A percentile compares a stretch with the other conserved stretches of the same genome.
Evolutionary conservation across 2,888 invertebrate species (phyloP).

Genomic region (Ichneumoninae sp.): DNA sequence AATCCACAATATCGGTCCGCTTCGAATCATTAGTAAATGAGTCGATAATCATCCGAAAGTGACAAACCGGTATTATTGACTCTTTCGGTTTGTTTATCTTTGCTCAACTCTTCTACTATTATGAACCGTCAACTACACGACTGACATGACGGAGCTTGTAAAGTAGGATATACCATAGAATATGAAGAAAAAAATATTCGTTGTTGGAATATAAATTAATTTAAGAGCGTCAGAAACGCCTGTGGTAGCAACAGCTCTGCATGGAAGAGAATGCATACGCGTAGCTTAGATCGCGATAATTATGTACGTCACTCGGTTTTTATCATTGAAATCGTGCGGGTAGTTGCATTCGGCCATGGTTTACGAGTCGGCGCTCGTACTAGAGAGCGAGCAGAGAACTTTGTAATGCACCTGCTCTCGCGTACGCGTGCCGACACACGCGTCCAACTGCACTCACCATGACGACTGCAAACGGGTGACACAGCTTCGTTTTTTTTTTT

Average conservation of each 20-base stretch:
- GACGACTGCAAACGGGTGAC: conserved; percentile 29
- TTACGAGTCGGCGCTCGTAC: conserved; percentile 31
- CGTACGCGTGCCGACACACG: conserved; percentile 80
- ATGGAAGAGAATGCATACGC: conserved; percentile 52
- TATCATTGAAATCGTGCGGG: conserved; percentile 84
- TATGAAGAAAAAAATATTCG: neutral
- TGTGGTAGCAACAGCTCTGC: neutral
- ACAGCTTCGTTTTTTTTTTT: neutral
- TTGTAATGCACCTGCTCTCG: conserved; percentile 77
- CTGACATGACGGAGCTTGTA: too few relatives aligned
- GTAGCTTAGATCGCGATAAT: conserved; percentile 63
- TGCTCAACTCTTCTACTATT: too few relatives aligned
- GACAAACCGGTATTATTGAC: too few relatives aligned
- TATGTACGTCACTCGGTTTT: conserved; percentile 74
- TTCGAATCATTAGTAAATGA: too few relatives aligned
- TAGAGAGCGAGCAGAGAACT: conserved; percentile 63
- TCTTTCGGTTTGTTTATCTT: too few relatives aligned
- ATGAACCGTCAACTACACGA: too few relatives aligned
- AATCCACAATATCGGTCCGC: too few relatives aligned
- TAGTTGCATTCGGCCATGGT: conserved; percentile 69
- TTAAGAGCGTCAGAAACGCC: neutral
- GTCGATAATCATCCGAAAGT: too few relatives aligned
- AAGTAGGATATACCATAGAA: neutral
- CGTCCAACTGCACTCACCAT: conserved; percentile 71
- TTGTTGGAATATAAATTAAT: neutral